Evolutionary conservation across 1,140 invertebrate genomes (phyloP), one percentile per base, ranked within the genome.

Genomic region (Tribolium madens): DNA sequence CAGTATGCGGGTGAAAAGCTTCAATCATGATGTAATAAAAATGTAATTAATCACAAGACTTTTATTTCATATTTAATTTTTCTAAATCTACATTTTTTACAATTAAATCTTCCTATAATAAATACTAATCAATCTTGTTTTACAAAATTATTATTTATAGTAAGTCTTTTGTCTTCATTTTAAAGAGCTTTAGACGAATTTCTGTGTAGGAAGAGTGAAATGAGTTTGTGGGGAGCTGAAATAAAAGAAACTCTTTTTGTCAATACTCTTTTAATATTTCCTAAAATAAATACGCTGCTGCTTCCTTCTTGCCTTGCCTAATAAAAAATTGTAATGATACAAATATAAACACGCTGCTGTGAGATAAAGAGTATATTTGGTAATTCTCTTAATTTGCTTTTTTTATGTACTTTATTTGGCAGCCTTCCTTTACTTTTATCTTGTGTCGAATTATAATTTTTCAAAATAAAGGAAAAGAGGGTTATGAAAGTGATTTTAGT

Each of bases 1-100:
- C 81, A 80, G 81, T 82, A 82, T 82, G 72, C 76, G 78, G 80
- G 64, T 81, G 82, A 76, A 68, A 77, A 64, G 76, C 69, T 77
- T 77, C 76, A 77, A 73, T 77, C 69, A 77, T 72, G 26, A 77
- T 77, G 57, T 64, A 64, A 64, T 64, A 64, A 64, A 64, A 64
- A 33, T 64, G 57, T 64, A 64, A 64, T 64, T 64, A 64, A 64
- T 64, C 31, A 64, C 9, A 12, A 13, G 26, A 3, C n/a, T 42
- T 42, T 42, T 42, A 42, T 42, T 42, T n/a, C 1, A 2, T 7
- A 42, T 9, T 42, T 42, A n/a, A 10, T 42, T 42, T 42, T 42
- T 42, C 9, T 42, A 42, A 36, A 9, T 42, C 5, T 9, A n/a
- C 36, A 10, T n/a, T 42, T 42, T 42, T 9, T 36, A 1, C 33